These are phyloP conservation scores for Synanceia verrucosa DNA, from an alignment of 2,797 vertebrate genomes.

Conservation along the genomic window DNA sequence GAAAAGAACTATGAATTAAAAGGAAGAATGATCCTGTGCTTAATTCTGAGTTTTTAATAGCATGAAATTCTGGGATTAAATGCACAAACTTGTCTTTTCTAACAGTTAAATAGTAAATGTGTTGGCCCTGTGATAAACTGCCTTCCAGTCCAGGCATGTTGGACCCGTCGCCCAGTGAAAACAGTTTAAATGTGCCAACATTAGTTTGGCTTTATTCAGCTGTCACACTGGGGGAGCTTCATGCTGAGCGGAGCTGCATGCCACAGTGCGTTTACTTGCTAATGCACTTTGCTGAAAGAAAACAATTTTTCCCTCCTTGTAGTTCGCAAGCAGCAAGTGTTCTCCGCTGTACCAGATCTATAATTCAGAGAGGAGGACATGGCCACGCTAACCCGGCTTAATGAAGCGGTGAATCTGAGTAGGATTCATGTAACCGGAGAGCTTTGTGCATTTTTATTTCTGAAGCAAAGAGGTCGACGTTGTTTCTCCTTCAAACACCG, in stretches of 20 bases:
- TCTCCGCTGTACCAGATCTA: constrained; percentile 56
- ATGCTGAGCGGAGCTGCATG: not conserved
- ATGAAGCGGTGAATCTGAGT: constrained; percentile 62
- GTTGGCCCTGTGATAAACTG: not conserved
- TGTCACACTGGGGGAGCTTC: not conserved
- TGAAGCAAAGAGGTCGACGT: constrained; percentile 1
- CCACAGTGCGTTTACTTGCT: constrained; percentile 12
- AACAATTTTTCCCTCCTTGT: constrained; percentile 39
- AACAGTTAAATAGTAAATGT: not conserved
- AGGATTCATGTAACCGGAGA: constrained; percentile 45
- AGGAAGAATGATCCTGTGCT: not conserved
- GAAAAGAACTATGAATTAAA: not conserved
- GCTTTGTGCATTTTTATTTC: constrained; percentile 36
- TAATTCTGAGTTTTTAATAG: not conserved
- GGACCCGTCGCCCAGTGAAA: not conserved
- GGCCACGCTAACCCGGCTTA: constrained; percentile 51
- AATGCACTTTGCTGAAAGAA: constrained; percentile 50
- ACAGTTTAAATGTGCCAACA: not conserved
- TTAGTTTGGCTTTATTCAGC: constrained; percentile 13
- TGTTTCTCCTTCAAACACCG: constrained; percentile 11
- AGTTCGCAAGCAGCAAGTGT: constrained; percentile 31
- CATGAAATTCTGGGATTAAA: not conserved
- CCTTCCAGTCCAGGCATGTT: not conserved
- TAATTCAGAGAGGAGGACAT: constrained; percentile 61
- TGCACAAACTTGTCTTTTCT: not conserved